Percentiles rank a stretch among this genome's conserved stretches.
phyloP scores from a whole-genome alignment of 2,797 vertebrate genomes.

The Takifugu rubripes region DNA sequence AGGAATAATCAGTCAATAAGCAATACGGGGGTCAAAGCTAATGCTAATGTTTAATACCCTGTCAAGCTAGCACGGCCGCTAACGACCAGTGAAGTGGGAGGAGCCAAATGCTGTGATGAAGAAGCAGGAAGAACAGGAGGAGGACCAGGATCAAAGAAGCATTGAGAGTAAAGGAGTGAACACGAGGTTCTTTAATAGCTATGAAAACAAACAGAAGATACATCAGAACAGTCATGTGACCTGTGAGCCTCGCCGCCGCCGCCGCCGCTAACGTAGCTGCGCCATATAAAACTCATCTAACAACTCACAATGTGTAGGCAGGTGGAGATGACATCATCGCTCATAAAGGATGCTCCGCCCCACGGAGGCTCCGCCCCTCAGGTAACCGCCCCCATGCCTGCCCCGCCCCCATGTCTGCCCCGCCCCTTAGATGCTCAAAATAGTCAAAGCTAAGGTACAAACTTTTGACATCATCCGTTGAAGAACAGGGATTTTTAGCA shows the following conservation, averaged over 20 bases:
- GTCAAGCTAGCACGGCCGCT: too few species aligned
- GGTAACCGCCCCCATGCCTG: too few species aligned
- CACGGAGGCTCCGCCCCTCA: too few species aligned
- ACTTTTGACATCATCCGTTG: slow-evolving; percentile 6
- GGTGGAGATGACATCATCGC: slow-evolving; percentile 68
- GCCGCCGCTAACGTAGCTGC: too few species aligned
- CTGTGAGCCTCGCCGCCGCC: slow-evolving; percentile 11
- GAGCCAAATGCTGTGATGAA: neutral
- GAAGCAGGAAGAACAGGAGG: neutral
- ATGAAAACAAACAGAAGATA: slow-evolving; percentile 58
- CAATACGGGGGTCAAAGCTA: too few species aligned
- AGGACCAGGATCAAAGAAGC: neutral
- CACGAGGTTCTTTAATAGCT: slow-evolving; percentile 63
- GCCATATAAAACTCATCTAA: too few species aligned
- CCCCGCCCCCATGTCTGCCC: too few species aligned
- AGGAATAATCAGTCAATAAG: too few species aligned
- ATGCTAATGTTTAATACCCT: too few species aligned
- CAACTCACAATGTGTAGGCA: too few species aligned
- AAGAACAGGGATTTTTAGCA: too few species aligned
- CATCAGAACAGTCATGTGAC: slow-evolving; percentile 61
- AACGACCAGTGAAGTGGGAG: neutral
- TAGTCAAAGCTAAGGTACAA: slow-evolving; percentile 10
- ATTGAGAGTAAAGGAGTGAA: slow-evolving; percentile 4
- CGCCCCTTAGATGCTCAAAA: too few species aligned
- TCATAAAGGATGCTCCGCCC: neutral